phyloP scores from a whole-genome alignment of 2,113 vertebrate species.

The Psilopogon haemacephalus region DNA sequence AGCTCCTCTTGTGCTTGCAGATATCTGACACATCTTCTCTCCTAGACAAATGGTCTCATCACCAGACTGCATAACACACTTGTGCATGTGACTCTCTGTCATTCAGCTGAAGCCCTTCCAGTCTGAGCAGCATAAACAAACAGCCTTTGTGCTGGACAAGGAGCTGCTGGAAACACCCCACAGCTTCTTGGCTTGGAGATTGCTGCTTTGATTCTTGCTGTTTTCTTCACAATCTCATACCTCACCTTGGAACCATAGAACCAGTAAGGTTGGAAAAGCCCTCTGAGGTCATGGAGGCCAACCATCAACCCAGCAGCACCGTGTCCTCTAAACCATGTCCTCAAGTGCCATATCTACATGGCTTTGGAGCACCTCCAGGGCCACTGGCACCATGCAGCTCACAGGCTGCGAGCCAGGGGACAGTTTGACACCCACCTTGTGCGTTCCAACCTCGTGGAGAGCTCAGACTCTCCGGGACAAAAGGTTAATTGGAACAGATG shows the following conservation, averaged over 20 bases:
- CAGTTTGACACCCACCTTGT: neutral
- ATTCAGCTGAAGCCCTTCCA: neutral
- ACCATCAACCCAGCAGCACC: too few species aligned
- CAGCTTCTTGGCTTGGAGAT: too few species aligned
- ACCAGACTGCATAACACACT: neutral
- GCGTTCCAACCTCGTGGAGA: neutral
- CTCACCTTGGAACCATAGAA: neutral
- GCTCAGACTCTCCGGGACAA: constrained; percentile 21
- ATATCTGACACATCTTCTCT: neutral
- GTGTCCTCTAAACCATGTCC: too few species aligned
- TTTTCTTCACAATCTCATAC: neutral
- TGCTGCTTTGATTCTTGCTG: too few species aligned
- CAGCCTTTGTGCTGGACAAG: neutral
- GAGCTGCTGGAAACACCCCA: neutral
- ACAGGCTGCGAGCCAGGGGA: neutral
- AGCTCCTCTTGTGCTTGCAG: neutral
- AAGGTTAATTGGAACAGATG: constrained; percentile 68
- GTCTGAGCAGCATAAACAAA: neutral
- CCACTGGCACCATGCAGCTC: neutral
- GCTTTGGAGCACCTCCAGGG: too few species aligned
- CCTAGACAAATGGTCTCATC: neutral
- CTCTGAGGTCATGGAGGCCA: too few species aligned
- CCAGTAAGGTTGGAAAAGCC: too few species aligned
- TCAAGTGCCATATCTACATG: too few species aligned
- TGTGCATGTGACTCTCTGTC: neutral